A percentile compares a stretch with the other conserved stretches of the same genome.
Conservation (phyloP, 2,113 vertebrate genomes). For the Lutjanus erythropterus region DNA sequence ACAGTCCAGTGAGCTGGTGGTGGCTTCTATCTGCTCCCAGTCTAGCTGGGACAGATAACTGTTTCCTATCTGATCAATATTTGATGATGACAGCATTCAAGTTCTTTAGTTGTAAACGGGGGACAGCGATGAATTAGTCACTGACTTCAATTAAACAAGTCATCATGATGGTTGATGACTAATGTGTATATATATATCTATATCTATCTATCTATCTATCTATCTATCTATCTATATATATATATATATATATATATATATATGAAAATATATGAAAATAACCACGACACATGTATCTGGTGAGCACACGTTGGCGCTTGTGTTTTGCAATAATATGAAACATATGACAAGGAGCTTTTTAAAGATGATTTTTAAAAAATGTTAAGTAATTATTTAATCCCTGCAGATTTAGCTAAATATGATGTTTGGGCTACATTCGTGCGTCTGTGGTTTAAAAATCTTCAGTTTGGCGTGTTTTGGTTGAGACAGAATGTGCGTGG, state of each 20-base stretch:
- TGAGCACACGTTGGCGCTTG: conserved; percentile 17
- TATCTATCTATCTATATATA: too few species aligned
- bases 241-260: too few species aligned
- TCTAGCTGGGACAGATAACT: conserved; percentile 29
- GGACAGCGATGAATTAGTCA: conserved; percentile 9
- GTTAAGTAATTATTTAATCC: background rate
- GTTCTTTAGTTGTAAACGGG: conserved; percentile 20
- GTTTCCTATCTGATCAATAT: conserved; percentile 37
- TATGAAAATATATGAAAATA: background rate
- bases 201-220: too few species aligned
- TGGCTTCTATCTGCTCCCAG: background rate
- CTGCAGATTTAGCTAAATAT: background rate
- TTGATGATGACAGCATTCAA: conserved; percentile 42
- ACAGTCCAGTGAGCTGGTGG: conserved; percentile 18
- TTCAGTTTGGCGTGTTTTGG: background rate
- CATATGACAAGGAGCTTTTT: conserved; percentile 72
- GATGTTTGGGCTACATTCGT: background rate
- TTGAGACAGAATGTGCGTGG: conserved; percentile 7
- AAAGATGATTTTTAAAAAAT: background rate
- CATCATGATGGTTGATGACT: background rate
- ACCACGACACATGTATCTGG: background rate
- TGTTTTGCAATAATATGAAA: conserved; percentile 76
- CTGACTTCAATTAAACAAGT: background rate
- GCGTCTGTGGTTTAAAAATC: background rate
- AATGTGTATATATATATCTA: too few species aligned